Base-by-base conservation (phyloP, 2,113 vertebrate genomes). In the Progne subis region DNA sequence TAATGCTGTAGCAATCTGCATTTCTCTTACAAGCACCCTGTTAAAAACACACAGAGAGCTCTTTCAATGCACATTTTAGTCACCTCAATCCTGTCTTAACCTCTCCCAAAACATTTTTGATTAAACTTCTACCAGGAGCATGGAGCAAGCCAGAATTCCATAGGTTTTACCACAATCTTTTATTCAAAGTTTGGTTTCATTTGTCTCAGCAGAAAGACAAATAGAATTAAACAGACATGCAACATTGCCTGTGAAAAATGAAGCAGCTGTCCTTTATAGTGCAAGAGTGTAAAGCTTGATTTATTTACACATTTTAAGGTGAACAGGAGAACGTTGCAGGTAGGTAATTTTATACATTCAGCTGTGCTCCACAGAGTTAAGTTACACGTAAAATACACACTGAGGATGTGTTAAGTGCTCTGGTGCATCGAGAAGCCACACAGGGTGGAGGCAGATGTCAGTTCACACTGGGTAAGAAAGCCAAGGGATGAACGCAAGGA, bases 101-200 rank as follows among this genome's bases (percentile, higher is more conserved):
- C 64, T 68, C 23, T 82, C 46, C 69, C 23, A 34, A 50, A 29
- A 39, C 18, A 43, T 19, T 89, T 87, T 31, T 5, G 18, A 13
- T 39, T 56, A 82, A 76, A 87, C 5, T 28, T 65, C 31, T 4
- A 31, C 19, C 41, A 86, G 53, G 46, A 85, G 26, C 5, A 82
- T 2, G 26, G 50, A 93, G 16, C 71, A 63, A 41, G 16, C 43
- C 68, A 77, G 24, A 86, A 75, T 37, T 75, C 41, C 12, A 1
- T 16, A 39, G 18, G 39, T 86, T 93, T 92, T 90, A 84, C 44
- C 80, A 88, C 60, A 71, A 14, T 44, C 67, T 72, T 89, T 95
- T 94, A 96, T 94, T 95, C 56, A 61, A 71, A 88, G 68, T 78
- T 80, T 71, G 14, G 89, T 94, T 96, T 88, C 19, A 86, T 93